Evolutionary conservation across 2,888 invertebrate genomes (phyloP), one percentile per base, ranked within the genome.

Genomic region (Lottia gigantea): DNA sequence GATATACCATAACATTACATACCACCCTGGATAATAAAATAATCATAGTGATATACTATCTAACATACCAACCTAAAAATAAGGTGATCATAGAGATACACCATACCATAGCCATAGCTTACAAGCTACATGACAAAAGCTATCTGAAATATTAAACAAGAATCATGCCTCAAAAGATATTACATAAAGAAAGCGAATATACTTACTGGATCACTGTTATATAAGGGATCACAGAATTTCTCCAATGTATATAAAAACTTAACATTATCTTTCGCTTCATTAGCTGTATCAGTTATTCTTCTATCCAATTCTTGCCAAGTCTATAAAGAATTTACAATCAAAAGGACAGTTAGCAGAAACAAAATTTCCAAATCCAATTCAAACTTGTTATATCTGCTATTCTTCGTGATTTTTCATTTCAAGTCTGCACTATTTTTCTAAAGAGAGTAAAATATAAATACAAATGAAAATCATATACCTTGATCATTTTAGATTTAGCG

Each of bases 1-100:
- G 97, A 97, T 7, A 97, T 95, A 84, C 94, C 95, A 87, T 97
- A n/a, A n/a, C n/a, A 96, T 82, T 97, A 97, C 79, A 97, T 90
- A 49, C 96, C 91, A 15, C 98, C 96, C 0, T 96, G 96, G 90
- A 97, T 96, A 76, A 97, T 90, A 40, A 40, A 3, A 40, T 11
- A 40, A 40, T 45, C 97, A 90, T 71, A 95, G 95, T 70, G 96
- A 91, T 74, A 97, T 94, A 0, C 95, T 95, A 82, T 95, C 95
- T 86, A 95, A 92, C 92, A 97, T 97, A 88, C 94, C 94, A 8
- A 94, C 91, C 92, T 92, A 82, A 26, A 87, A 69, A 73, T 46
- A 68, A 62, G 26, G 55, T 12, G 7, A 40, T 46, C 23, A 64
- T 14, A 47, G 19, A 23, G 16, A 25, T n/a, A 23, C 14, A n/a